phyloP scores from a whole-genome alignment of 2,888 invertebrate species.

The Habrosyne pyritoides region DNA sequence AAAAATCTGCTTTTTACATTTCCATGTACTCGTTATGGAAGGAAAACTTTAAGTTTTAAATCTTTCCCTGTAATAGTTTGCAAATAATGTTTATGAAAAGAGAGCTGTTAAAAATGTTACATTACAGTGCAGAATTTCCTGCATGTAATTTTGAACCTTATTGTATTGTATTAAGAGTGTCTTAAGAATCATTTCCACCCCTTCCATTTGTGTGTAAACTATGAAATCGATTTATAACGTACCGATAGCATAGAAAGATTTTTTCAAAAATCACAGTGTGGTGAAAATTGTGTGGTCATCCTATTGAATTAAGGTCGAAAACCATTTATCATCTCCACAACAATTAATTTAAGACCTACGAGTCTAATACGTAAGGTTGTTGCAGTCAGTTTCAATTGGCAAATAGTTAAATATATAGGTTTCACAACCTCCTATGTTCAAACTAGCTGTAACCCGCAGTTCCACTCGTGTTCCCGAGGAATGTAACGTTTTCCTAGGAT shows the following conservation, averaged over 20 bases:
- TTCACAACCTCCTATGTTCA: no score
- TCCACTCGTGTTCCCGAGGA: no score
- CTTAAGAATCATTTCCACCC: background rate
- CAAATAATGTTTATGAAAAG: background rate
- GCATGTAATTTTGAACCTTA: background rate
- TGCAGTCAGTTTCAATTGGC: no score
- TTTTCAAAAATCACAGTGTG: conserved; percentile 32
- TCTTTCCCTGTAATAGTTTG: no score
- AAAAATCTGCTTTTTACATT: no score
- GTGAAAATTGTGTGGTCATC: conserved; percentile 30
- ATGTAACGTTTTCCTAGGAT: no score
- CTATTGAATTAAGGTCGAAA: conserved; percentile 22
- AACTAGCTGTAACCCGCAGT: no score
- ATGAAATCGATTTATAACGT: conserved; percentile 13
- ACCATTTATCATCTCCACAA: background rate
- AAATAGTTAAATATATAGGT: no score
- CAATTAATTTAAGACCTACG: no score
- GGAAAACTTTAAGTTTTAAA: no score
- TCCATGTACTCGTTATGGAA: no score
- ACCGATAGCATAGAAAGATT: conserved; percentile 11
- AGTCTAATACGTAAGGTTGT: no score
- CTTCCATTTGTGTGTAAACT: conserved; percentile 18
- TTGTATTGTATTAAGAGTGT: background rate
- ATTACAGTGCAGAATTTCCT: background rate
- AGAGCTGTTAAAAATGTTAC: background rate